Conservation (phyloP, 30 jellyfish, hydroid and myxozoan species). For the Aurelia aurita region DNA sequence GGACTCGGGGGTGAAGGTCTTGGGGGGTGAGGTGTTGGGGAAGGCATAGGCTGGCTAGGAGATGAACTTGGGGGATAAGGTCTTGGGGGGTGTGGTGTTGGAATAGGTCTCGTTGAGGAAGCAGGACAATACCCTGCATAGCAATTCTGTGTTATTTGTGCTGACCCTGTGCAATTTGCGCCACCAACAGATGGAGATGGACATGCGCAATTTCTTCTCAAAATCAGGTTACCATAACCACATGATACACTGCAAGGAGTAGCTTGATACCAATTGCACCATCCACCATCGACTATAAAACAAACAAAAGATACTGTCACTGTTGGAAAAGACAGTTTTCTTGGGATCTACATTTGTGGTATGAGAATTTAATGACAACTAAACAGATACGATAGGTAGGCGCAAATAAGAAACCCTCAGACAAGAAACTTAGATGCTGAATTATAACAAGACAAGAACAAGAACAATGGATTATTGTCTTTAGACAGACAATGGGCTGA, state of each 20-base stretch:
- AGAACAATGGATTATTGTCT: no score
- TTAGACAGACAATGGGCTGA: no score
- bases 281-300: conserved; percentile 11
- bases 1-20: no score
- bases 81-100: not conserved
- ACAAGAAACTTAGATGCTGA: no score
- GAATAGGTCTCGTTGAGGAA: not conserved
- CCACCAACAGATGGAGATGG: conserved; percentile 36
- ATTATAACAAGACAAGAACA: no score
- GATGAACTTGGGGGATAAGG: not conserved
- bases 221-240: conserved; percentile 4
- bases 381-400: no score
- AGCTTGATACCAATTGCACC: conserved; percentile 15
- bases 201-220: conserved; percentile 6
- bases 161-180: conserved; percentile 23
- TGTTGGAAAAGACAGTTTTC: no score
- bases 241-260: conserved; percentile 38
- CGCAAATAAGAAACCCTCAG: no score
- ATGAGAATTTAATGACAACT: no score
- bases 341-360: no score
- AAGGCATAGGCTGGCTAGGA: no score
- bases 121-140: conserved; percentile 30
- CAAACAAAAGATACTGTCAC: not conserved
- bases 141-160: not conserved
- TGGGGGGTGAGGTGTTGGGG: no score